Evolutionary conservation across 2,888 invertebrate species (phyloP), one percentile per base, ranked within the genome.

Genomic region (Celastrina argiolus): DNA sequence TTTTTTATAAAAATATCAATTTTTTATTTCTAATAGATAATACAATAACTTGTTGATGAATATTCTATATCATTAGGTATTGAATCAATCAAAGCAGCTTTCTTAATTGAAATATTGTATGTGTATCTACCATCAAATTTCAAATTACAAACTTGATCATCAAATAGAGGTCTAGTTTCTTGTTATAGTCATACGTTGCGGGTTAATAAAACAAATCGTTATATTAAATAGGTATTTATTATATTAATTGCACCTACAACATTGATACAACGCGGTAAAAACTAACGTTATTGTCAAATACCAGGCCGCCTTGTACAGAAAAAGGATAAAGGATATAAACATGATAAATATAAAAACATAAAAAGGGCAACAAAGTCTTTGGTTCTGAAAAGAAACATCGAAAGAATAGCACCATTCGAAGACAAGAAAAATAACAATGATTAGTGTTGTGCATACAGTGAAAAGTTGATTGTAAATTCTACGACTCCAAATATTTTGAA

Each of bases 221-320:
- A 83, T 86, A 88, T 89, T 89, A 90, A 89, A 90, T 90, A 90
- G 82, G 85, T 88, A 89, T 89, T 88, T 89, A 90, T 89, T 89
- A 88, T 81, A 84, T 85, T 83, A 72, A 64, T 71, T 58, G 73
- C 71, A 72, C 70, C 73, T 71, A 71, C 70, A 84, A 87, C 87
- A 87, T 87, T 80, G 74, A 87, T 78, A 75, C 78, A 78, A 79
- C 73, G 75, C 74, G 76, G 77, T 74, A 74, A 75, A 73, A 69
- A 74, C 78, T 81, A 82, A 75, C 74, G 65, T 79, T 85, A 86
- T 86, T 84, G 81, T 85, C 84, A 78, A 75, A 80, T 78, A 76
- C 72, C 81, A 84, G 84, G 81, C 82, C 78, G 82, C 80, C 76
- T 76, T 74, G 74, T 68, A 75, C 71, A 74, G 67, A 74, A 71